Conservation (phyloP, 2,888 invertebrate genomes). For the Cylindroiulus punctatus region DNA sequence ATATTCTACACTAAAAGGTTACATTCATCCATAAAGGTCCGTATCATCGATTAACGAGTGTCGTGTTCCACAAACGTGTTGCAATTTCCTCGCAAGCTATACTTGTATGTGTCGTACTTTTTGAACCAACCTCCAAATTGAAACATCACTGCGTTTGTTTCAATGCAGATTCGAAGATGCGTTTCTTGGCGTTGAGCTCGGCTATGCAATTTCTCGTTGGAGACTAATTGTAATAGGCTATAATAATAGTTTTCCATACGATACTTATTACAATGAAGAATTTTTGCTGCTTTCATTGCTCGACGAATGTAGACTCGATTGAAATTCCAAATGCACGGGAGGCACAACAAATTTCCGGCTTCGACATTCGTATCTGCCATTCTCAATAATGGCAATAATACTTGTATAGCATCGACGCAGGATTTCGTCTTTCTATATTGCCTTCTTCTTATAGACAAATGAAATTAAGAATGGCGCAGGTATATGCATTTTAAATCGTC, state of each 20-base stretch:
- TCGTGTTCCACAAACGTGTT: too few species aligned
- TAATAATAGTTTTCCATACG: slow-evolving; percentile 5
- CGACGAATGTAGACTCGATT: neutral
- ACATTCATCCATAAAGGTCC: too few species aligned
- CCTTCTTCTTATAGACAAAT: neutral
- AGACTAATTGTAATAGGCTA: slow-evolving; percentile 39
- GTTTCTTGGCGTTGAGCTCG: neutral
- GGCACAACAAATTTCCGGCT: neutral
- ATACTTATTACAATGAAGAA: slow-evolving; percentile 39
- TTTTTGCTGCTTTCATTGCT: slow-evolving; percentile 14
- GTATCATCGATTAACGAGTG: too few species aligned
- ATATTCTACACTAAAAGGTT: too few species aligned
- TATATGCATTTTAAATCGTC: neutral
- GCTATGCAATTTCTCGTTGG: neutral
- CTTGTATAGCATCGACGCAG: neutral
- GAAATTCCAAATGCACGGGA: slow-evolving; percentile 27
- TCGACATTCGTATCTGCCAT: neutral
- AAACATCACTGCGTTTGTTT: neutral
- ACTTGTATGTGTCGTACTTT: too few species aligned
- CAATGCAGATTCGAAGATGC: neutral
- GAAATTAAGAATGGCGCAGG: neutral
- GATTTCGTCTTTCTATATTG: slow-evolving; percentile 1
- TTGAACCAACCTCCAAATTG: neutral
- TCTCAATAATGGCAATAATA: neutral
- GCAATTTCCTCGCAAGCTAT: too few species aligned